Base-by-base conservation (phyloP, 2,888 invertebrate genomes). In the Ichneumon xanthorius region DNA sequence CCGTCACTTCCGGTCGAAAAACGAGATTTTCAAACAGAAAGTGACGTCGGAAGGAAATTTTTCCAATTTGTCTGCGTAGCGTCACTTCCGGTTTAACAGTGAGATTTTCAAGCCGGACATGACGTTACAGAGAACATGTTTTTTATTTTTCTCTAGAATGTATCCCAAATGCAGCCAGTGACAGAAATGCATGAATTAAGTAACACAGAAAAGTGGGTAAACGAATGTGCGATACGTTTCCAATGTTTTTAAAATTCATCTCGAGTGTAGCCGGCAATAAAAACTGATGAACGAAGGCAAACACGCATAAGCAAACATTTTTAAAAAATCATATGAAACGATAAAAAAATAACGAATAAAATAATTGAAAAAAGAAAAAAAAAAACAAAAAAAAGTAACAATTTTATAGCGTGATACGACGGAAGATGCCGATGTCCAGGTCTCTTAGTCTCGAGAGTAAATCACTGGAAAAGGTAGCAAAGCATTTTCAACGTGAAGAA, bases 401-500 rank as follows among this genome's bases (percentile, higher is more conserved):
- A 19, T 40, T 68, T 7, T n/a, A 58, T 45, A 68, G 37, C 5
- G 45, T 40, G 33, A 26, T 40, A 16, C 14, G 26, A 58, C 30
- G 14, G 50, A 14, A 33, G 9, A 67, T 37, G 37, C 53, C 50
- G 22, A 76, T 65, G 65, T 65, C 76, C 50, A 37, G 53, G 55
- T 71, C 53, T 55, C 30, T 71, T 11, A 65, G 65, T 50, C 33
- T 50, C 65, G 50, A 50, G 76, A 50, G 14, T 16, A n/a, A 67
- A 6, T 45, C 30, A 50, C 40, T 78, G 45, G 77, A 67, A 78
- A 48, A 48, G 45, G 16, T 45, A 30, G 30, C 22, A 37, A 53
- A 37, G 53, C 33, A 53, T 37, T 68, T 78, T 48, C 26, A 72
- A 53, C 26, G 40, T 50, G 67, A 77, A 22, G 65, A 77, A 76